A percentile compares a stretch with the other conserved stretches of the same genome.
Evolutionary conservation across 2,888 invertebrate genomes (phyloP).

Genomic region (Ormyrus labotus): DNA sequence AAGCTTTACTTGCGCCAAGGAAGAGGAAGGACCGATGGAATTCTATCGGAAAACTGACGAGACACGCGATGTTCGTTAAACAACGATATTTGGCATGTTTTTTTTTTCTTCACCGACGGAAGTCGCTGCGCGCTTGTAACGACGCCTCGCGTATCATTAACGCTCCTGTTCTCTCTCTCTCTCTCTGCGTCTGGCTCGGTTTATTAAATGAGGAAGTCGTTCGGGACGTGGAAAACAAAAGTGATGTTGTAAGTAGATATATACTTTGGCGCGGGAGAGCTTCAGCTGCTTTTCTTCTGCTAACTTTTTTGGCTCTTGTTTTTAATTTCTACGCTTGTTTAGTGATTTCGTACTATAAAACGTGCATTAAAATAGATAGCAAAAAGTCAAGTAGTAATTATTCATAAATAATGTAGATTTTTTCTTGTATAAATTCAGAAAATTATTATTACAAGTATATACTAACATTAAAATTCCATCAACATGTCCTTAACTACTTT

Average conservation of each 20-base stretch:
- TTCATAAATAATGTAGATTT: no score
- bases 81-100: constrained; percentile 8
- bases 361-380: no score
- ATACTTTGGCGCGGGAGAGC: no score
- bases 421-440: no score
- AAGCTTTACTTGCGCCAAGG: background rate
- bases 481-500: no score
- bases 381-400: no score
- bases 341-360: no score
- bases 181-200: constrained; percentile 1
- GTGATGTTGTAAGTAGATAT: constrained; percentile 14
- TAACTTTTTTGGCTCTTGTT: no score
- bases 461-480: no score
- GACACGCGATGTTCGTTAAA: constrained; percentile 34
- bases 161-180: constrained; percentile 20
- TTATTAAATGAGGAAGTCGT: constrained; percentile 43
- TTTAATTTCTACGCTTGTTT: no score
- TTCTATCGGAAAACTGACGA: constrained; percentile 17
- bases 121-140: background rate
- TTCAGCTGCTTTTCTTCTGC: no score
- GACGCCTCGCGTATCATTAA: constrained; percentile 30
- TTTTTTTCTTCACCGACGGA: background rate
- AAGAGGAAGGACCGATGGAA: background rate
- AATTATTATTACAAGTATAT: no score
- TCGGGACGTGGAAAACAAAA: constrained; percentile 30